Evolutionary conservation across 1,140 invertebrate genomes (phyloP).

Genomic region (Thaumatotibia leucotreta): DNA sequence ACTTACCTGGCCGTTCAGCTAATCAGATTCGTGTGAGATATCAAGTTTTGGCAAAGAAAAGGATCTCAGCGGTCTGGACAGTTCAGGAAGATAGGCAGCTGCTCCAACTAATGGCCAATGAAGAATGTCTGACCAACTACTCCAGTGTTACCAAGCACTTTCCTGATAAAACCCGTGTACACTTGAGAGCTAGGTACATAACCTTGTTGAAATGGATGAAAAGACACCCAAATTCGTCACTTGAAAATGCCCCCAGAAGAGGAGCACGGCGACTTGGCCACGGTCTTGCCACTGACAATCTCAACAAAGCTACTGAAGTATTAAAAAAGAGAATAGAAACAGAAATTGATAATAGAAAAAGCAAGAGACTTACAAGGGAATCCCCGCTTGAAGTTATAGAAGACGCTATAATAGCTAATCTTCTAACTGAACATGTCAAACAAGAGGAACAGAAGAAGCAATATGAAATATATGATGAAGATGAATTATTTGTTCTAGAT

Average conservation of each 20-base stretch:
- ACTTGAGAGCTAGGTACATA: slow-evolving; percentile 50
- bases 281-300: slow-evolving; percentile 37
- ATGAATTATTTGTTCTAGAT: slow-evolving; percentile 13
- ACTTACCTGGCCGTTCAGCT: slow-evolving; percentile 47
- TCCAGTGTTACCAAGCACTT: slow-evolving; percentile 47
- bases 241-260: slow-evolving; percentile 50
- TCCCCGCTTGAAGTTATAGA: slow-evolving; percentile 53
- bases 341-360: slow-evolving; percentile 45
- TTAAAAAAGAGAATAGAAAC: slow-evolving; percentile 49
- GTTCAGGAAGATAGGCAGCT: slow-evolving; percentile 57
- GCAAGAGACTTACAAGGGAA: slow-evolving; percentile 36
- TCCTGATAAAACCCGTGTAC: slow-evolving; percentile 49
- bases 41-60: slow-evolving; percentile 42
- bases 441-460: slow-evolving; percentile 27
- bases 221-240: slow-evolving; percentile 47
- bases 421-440: slow-evolving; percentile 41
- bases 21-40: slow-evolving; percentile 49
- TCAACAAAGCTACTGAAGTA: slow-evolving; percentile 54
- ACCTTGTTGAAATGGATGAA: slow-evolving; percentile 61
- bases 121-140: slow-evolving; percentile 48
- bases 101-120: slow-evolving; percentile 52
- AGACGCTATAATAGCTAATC: slow-evolving; percentile 50
- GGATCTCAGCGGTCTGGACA: slow-evolving; percentile 58
- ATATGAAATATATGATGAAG: slow-evolving; percentile 15
- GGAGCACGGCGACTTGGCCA: slow-evolving; percentile 49